phyloP scores from a whole-genome alignment of 2,888 invertebrate species.

The Linnaemya tessellans region DNA sequence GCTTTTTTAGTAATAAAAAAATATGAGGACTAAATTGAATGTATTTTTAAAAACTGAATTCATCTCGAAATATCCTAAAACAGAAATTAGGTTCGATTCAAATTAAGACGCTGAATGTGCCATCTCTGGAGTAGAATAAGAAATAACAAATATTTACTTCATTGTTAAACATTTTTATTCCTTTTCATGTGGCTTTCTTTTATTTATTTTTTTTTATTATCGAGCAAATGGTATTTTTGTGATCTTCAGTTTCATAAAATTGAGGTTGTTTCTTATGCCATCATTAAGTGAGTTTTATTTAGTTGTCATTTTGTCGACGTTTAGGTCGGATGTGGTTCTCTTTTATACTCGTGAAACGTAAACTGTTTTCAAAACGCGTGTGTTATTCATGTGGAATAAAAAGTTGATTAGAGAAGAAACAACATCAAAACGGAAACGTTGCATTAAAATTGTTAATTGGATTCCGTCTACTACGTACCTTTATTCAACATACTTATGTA shows the following conservation, averaged over 20 bases:
- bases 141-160: not conserved
- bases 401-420: not conserved
- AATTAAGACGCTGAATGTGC: not conserved
- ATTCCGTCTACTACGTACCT: not conserved
- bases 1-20: too few relatives aligned
- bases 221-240: not conserved
- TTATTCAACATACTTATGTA: not conserved
- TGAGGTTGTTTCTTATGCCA: slow-evolving; percentile 12
- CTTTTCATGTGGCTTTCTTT: not conserved
- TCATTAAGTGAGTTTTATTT: slow-evolving; percentile 46
- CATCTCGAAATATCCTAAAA: too few relatives aligned
- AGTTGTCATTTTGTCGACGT: slow-evolving; percentile 64
- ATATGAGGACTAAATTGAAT: too few relatives aligned
- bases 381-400: slow-evolving; percentile 19
- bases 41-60: too few relatives aligned
- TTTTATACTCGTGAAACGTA: not conserved
- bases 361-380: slow-evolving; percentile 19
- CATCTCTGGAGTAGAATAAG: slow-evolving; percentile 4
- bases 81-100: not conserved
- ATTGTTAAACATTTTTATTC: not conserved
- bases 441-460: slow-evolving; percentile 22
- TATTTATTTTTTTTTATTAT: not conserved
- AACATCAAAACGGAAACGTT: slow-evolving; percentile 25
- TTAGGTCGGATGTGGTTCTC: slow-evolving; percentile 34
- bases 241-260: slow-evolving; percentile 9